Percentiles rank a stretch among this genome's conserved stretches.
Conservation (phyloP, 2,113 vertebrate species). For the Sebastes fasciatus region DNA sequence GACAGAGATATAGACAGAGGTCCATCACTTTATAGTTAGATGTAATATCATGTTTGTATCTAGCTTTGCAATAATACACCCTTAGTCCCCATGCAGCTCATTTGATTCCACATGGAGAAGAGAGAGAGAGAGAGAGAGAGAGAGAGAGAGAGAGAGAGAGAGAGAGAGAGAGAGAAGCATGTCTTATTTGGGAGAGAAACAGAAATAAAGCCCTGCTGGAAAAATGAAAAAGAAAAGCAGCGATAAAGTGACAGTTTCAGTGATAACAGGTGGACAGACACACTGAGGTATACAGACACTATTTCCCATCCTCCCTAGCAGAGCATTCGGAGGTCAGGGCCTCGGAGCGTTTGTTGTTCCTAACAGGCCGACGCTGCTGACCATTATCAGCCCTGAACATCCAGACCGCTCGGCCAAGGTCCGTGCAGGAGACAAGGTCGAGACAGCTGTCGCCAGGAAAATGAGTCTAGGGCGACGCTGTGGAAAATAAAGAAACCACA, state of each 20-base stretch:
- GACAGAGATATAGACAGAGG: too few relatives aligned
- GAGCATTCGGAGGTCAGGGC: conserved; percentile 38
- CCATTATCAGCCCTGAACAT: conserved; percentile 44
- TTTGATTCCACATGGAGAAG: neutral
- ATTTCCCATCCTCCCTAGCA: neutral
- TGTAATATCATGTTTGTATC: too few relatives aligned
- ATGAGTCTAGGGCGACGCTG: conserved; percentile 29
- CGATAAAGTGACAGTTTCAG: too few relatives aligned
- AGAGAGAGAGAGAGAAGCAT: too few relatives aligned
- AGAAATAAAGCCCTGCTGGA: neutral
- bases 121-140: too few relatives aligned
- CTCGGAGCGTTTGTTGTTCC: conserved; percentile 34
- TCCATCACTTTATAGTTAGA: too few relatives aligned
- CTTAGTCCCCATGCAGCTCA: neutral
- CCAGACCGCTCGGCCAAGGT: conserved; percentile 1
- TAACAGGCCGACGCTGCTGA: conserved; percentile 28
- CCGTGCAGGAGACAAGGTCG: conserved; percentile 29
- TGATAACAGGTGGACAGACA: conserved; percentile 23
- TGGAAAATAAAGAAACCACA: neutral
- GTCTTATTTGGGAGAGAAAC: neutral
- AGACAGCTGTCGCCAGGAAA: conserved; percentile 28
- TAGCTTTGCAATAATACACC: neutral
- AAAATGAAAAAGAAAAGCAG: neutral
- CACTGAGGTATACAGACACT: neutral
- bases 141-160: too few relatives aligned